Base-by-base conservation (phyloP, 2,797 vertebrate genomes). In the Ataeniobius toweri region DNA sequence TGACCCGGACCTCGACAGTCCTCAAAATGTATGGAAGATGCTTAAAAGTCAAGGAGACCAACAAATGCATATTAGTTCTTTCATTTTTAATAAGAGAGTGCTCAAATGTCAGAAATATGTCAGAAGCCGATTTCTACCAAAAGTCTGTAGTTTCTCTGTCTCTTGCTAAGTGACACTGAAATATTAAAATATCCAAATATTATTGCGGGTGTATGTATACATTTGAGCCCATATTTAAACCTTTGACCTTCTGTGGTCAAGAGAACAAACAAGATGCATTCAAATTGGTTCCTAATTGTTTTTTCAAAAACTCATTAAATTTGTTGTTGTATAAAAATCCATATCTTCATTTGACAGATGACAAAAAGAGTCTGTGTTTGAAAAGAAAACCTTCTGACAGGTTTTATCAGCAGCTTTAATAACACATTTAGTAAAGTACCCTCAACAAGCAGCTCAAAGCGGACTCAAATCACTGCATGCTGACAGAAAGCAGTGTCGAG, bases 401-500 rank as follows among this genome's bases (percentile, higher is more conserved):
- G 31, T 75, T 63, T 76, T 26, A 80, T 77, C 58, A 55, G 39
- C 41, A 5, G 13, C 67, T 13, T 41, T 77, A 36, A 72, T 46
- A 72, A 81, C 68, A 81, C 31, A 69, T 20, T 50, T 36, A 58
- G 67, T 3, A 8, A 36, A 51, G 0, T 13, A 16, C 76, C 18
- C 36, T 41, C 20, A 67, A 41, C 36, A 39, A 22, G 36, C 9
- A 67, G 36, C 63, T 67, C 20, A n/a, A 50, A 26, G 22, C 51
- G 76, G 65, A 76, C 41, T 69, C 67, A 69, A 69, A 46, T 69
- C 67, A 44, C 74, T 31, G 22, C 6, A 20, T 10, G 9, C 22
- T 48, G 80, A 82, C 73, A 79, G 68, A 55, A 72, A 51, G 20
- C 68, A 56, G 71, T 76, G 80, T 79, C 67, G 81, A 71, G 12